A percentile compares a stretch with the other conserved stretches of the same genome.
Conservation (phyloP, 2,888 invertebrate species). For the Chromoteleia sp. region DNA sequence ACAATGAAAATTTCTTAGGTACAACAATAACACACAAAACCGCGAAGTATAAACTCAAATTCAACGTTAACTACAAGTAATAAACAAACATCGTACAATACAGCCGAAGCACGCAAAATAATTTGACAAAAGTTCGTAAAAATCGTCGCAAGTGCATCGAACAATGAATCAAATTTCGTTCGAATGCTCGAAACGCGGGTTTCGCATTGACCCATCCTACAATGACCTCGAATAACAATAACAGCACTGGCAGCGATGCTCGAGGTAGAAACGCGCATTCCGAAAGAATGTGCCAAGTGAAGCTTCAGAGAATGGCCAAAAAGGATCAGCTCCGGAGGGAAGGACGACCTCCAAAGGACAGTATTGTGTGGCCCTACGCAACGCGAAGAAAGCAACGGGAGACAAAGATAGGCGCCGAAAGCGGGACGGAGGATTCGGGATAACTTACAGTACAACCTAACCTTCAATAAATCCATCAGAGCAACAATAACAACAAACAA, state of each 20-base stretch:
- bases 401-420: slow-evolving; percentile 50
- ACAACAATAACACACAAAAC: not conserved
- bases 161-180: slow-evolving; percentile 26
- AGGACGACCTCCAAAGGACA: slow-evolving; percentile 64
- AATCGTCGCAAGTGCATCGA: slow-evolving; percentile 8
- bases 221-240: slow-evolving; percentile 62
- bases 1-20: not conserved
- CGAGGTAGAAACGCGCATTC: slow-evolving; percentile 52
- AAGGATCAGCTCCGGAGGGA: slow-evolving; percentile 42
- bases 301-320: slow-evolving; percentile 62
- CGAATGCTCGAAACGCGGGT: slow-evolving; percentile 19
- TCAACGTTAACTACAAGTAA: not conserved
- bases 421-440: slow-evolving; percentile 20
- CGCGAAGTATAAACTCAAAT: not conserved
- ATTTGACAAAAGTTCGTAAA: not conserved
- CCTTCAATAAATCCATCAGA: slow-evolving; percentile 46
- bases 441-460: slow-evolving; percentile 50
- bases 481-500: slow-evolving; percentile 20
- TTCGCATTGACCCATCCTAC: slow-evolving; percentile 41
- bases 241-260: slow-evolving; percentile 40
- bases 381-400: slow-evolving; percentile 34
- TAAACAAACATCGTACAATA: not conserved
- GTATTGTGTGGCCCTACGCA: slow-evolving; percentile 48
- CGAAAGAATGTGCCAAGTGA: slow-evolving; percentile 61
- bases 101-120: not conserved